Base-by-base conservation (phyloP, 2,797 vertebrate genomes). In the Podarcis lilfordi region DNA sequence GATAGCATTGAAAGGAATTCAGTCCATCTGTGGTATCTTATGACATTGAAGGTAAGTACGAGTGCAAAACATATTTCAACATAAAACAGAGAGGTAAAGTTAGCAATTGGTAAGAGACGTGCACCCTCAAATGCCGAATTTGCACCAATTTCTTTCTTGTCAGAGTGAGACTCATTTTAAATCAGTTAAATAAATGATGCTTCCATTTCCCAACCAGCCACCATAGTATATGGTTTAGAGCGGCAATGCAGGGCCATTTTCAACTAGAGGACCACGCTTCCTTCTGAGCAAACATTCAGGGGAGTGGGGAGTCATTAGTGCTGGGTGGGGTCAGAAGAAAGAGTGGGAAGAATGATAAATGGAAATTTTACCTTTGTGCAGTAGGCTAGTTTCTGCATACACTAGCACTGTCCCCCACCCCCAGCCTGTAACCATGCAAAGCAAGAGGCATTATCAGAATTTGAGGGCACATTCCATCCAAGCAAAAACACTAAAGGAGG, bases 101-200 rank as follows among this genome's bases (percentile, higher is more conserved):
- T 3, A 89, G 1, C 17, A 23, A 66, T 43, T 55, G 17, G 45
- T 50, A 80, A 79, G 55, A 91, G 80, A 88, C 37, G 72, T 25
- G 19, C 27, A 92, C 90, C 85, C 13, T 6, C 84, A 81, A 72
- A 66, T 37, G n/a, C 50, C 35, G 19, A 50, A 32, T 55, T 55
- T 55, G 50, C 50, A 55, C 50, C 50, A 15, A 55, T 55, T 55
- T 15, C 13, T 55, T 55, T 55, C 50, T 55, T 55, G 32, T 74
- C 32, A 37, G 17, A 74, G 71, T 32, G 32, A 72, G 69, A 64
- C 5, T 7, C 21, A 64, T 23, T 64, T 64, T 19, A 64, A 64
- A 23, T 64, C 15, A 64, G 21, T 64, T 35, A 37, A 19, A 19
- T 35, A 74, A 32, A 74, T 19, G 1, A 74, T 19, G 7, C 35